phyloP scores from a whole-genome alignment of 1,140 invertebrate species.

The Meloidogyne floridensis region DNA sequence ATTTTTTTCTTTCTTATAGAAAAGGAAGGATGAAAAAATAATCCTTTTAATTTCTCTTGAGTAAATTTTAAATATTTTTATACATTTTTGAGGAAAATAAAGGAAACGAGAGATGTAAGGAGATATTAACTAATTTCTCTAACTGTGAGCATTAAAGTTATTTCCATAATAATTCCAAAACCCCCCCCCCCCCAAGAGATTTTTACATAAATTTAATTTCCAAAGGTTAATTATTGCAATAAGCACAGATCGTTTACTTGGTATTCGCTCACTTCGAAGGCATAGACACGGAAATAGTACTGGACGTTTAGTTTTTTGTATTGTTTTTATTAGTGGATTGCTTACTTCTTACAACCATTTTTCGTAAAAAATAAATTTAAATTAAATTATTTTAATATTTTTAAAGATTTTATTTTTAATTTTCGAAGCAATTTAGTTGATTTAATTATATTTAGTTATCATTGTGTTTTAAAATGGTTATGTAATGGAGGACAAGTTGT shows the following conservation, averaged over 20 bases:
- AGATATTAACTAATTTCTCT: too few species aligned
- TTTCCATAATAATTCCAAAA: too few species aligned
- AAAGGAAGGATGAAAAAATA: too few species aligned
- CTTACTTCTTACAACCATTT: conserved; percentile 57
- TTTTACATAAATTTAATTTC: conserved; percentile 11
- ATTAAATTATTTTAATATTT: background rate
- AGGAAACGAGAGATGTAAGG: too few species aligned
- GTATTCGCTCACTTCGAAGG: conserved; percentile 49
- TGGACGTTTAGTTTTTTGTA: conserved; percentile 35
- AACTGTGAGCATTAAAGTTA: too few species aligned
- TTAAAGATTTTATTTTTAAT: background rate
- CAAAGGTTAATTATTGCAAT: conserved; percentile 55
- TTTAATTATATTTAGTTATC: conserved; percentile 17
- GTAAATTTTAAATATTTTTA: too few species aligned
- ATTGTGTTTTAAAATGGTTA: conserved; percentile 51
- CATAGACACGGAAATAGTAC: conserved; percentile 42
- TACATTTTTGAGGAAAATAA: too few species aligned
- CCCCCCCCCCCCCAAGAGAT: too few species aligned
- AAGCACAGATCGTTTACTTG: conserved; percentile 51
- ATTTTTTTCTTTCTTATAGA: too few species aligned
- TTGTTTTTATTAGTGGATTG: conserved; percentile 45
- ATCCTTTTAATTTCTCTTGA: too few species aligned
- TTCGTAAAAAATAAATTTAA: conserved; percentile 12
- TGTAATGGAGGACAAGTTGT: conserved; percentile 49
- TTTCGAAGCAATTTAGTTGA: background rate